phyloP scores from a whole-genome alignment of 2,888 invertebrate species.

The Nomada goodeniana region DNA sequence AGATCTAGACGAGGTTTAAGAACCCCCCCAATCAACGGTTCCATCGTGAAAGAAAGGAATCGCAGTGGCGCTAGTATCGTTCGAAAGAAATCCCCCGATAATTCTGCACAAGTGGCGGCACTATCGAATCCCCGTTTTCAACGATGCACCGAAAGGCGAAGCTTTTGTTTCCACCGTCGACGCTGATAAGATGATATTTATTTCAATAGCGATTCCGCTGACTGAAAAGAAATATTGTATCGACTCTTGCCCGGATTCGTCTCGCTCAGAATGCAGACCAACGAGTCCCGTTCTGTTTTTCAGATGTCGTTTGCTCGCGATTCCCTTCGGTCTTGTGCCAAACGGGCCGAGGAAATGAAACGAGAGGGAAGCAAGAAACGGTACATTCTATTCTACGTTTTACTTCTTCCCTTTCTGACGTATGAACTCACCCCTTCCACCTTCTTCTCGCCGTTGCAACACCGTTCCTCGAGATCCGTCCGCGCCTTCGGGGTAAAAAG shows the following conservation, averaged over 20 bases:
- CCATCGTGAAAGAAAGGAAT: slow-evolving; percentile 7
- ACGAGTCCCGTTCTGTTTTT: slow-evolving; percentile 47
- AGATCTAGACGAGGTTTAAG: slow-evolving; percentile 4
- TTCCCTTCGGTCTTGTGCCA: slow-evolving; percentile 51
- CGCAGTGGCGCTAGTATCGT: slow-evolving; percentile 17
- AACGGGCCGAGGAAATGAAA: background rate
- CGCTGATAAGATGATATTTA: slow-evolving; percentile 45
- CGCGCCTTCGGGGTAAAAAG: slow-evolving; percentile 41
- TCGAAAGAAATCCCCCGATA: slow-evolving; percentile 22
- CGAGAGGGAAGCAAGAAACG: slow-evolving; percentile 21
- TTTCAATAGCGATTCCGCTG: slow-evolving; percentile 26
- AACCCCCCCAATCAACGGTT: slow-evolving; percentile 27
- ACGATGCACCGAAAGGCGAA: slow-evolving; percentile 2
- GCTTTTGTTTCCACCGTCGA: slow-evolving; percentile 17
- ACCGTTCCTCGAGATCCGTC: slow-evolving; percentile 33
- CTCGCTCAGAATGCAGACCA: slow-evolving; percentile 40
- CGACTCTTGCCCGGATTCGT: slow-evolving; percentile 1
- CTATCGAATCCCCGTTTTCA: slow-evolving; percentile 15
- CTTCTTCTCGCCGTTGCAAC: background rate
- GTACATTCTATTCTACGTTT: slow-evolving; percentile 29
- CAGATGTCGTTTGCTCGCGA: slow-evolving; percentile 50
- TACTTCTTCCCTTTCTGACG: slow-evolving; percentile 28
- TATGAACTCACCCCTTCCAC: slow-evolving; percentile 7
- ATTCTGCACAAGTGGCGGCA: background rate
- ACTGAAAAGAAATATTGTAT: background rate